These are phyloP conservation scores for Anorthoa munda DNA, from an alignment of 2,888 invertebrate genomes.

Conservation along the genomic window DNA sequence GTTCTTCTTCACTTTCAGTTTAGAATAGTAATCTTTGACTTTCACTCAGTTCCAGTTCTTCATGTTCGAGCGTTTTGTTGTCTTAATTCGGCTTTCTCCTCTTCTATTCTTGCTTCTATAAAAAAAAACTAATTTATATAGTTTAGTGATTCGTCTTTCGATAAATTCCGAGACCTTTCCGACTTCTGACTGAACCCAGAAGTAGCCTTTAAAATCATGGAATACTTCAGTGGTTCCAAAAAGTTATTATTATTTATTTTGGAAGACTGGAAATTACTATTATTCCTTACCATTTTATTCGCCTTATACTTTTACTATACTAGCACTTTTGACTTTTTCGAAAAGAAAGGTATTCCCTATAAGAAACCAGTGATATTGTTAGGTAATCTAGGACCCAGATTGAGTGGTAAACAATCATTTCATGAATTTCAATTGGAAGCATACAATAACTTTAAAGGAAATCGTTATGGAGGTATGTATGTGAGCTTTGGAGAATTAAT, in stretches of 20 bases:
- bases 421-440: conserved; percentile 86
- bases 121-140: too few species aligned
- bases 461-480: conserved; percentile 85
- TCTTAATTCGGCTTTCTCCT: background rate
- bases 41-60: too few species aligned
- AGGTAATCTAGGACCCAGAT: conserved; percentile 86
- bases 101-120: too few species aligned
- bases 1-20: too few species aligned
- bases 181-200: conserved; percentile 2
- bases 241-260: conserved; percentile 74
- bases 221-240: conserved; percentile 71
- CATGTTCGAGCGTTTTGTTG: background rate
- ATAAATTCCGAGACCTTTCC: background rate
- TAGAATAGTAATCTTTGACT: too few species aligned
- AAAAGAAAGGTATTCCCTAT: conserved; percentile 84
- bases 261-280: conserved; percentile 83
- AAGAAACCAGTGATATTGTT: conserved; percentile 87
- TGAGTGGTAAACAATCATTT: conserved; percentile 84
- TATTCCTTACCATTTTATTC: conserved; percentile 78
- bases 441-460: conserved; percentile 87
- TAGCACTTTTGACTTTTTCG: conserved; percentile 85
- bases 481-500: too few species aligned
- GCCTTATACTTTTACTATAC: conserved; percentile 85
- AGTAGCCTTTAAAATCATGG: conserved; percentile 62
- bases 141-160: conserved; percentile 1